These are phyloP conservation scores for Hippopotamus amphibius DNA, from an alignment of 2,113 vertebrate species.

Conservation along the genomic window DNA sequence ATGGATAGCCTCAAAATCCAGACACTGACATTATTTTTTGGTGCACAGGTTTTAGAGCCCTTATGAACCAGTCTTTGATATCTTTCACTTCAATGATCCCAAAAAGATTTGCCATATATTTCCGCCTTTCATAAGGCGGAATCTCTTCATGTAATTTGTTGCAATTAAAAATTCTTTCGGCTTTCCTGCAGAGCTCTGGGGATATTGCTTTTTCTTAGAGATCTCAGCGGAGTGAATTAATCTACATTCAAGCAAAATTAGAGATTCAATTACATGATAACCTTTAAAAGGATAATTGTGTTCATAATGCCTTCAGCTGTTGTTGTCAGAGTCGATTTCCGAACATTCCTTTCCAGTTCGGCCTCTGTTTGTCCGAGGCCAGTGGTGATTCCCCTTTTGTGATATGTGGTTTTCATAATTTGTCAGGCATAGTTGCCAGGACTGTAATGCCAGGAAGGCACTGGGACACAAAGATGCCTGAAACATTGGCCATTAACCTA, in stretches of 20 bases:
- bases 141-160: slow-evolving; percentile 74
- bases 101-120: slow-evolving; percentile 59
- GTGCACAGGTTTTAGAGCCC: background rate
- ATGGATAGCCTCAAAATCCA: background rate
- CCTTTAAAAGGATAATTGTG: slow-evolving; percentile 84
- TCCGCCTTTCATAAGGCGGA: slow-evolving; percentile 72
- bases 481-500: slow-evolving; percentile 5
- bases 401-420: background rate
- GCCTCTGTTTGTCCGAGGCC: background rate
- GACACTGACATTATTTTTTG: background rate
- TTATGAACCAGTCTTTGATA: slow-evolving; percentile 55
- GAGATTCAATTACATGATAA: slow-evolving; percentile 85
- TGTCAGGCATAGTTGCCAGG: background rate
- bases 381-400: background rate
- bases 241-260: slow-evolving; percentile 84
- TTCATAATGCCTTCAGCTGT: slow-evolving; percentile 56
- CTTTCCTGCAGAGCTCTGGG: slow-evolving; percentile 68
- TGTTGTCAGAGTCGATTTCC: slow-evolving; percentile 73
- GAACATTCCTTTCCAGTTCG: background rate
- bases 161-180: slow-evolving; percentile 84
- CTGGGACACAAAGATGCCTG: background rate
- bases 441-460: background rate
- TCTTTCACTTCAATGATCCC: slow-evolving; percentile 37
- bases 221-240: slow-evolving; percentile 81
- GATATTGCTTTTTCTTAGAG: slow-evolving; percentile 73